These are phyloP conservation scores for Epistrophe grossulariae DNA, from an alignment of 2,888 invertebrate species.

Conservation along the genomic window DNA sequence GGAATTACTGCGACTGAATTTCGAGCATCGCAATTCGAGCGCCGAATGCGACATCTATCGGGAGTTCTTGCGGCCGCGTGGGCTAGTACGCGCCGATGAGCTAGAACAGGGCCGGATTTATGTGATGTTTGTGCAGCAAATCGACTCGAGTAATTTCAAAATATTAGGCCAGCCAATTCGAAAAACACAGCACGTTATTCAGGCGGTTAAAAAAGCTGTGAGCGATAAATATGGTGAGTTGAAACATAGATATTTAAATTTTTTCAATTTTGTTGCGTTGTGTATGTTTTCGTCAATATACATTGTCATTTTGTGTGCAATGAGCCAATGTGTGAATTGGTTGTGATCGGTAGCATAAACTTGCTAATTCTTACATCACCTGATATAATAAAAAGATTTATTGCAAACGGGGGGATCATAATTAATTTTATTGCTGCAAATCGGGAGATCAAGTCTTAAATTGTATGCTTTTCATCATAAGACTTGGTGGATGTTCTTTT, in stretches of 20 bases:
- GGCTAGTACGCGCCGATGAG: slow-evolving; percentile 81
- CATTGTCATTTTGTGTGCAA: slow-evolving; percentile 29
- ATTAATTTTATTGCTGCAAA: slow-evolving; percentile 56
- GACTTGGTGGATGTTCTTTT: slow-evolving; percentile 31
- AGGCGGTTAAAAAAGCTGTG: slow-evolving; percentile 83
- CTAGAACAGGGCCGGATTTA: slow-evolving; percentile 82
- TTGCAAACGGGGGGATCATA: slow-evolving; percentile 38
- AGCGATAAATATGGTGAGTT: slow-evolving; percentile 84
- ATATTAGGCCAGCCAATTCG: slow-evolving; percentile 83
- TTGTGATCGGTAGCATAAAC: slow-evolving; percentile 62
- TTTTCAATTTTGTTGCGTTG: background rate
- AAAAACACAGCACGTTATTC: slow-evolving; percentile 81
- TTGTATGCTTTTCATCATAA: slow-evolving; percentile 13
- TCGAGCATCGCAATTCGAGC: slow-evolving; percentile 81
- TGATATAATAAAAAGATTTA: slow-evolving; percentile 55
- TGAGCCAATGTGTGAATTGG: slow-evolving; percentile 42
- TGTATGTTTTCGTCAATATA: background rate
- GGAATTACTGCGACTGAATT: slow-evolving; percentile 82
- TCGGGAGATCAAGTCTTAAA: slow-evolving; percentile 39
- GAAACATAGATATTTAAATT: slow-evolving; percentile 57
- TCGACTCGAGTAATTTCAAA: slow-evolving; percentile 83
- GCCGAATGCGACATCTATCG: slow-evolving; percentile 84
- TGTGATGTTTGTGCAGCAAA: slow-evolving; percentile 83
- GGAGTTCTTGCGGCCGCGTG: slow-evolving; percentile 81
- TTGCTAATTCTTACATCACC: slow-evolving; percentile 70